phyloP scores from a whole-genome alignment of 1,140 invertebrate genomes.

The Temnothorax curvispinosus region DNA sequence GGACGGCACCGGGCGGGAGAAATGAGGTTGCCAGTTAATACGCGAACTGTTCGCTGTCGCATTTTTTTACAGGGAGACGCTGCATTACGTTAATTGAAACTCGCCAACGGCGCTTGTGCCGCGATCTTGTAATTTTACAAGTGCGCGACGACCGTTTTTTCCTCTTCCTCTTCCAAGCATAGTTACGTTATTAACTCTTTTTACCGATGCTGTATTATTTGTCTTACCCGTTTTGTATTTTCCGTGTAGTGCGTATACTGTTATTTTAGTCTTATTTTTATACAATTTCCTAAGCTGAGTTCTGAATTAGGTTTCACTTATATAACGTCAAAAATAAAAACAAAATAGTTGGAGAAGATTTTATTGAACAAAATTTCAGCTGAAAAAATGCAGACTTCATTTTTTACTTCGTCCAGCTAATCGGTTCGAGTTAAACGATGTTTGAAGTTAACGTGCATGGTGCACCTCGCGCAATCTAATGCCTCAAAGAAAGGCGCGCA shows the following conservation, averaged over 20 bases:
- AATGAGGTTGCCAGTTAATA: constrained; percentile 56
- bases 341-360: background rate
- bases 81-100: constrained; percentile 60
- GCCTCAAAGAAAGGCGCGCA: constrained; percentile 44
- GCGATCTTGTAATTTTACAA: constrained; percentile 52
- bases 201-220: constrained; percentile 17
- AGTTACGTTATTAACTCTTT: constrained; percentile 42
- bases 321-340: background rate
- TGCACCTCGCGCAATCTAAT: background rate
- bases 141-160: constrained; percentile 9
- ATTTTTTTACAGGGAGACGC: constrained; percentile 47
- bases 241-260: background rate
- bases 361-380: background rate
- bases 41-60: constrained; percentile 41
- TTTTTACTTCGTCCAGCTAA: background rate
- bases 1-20: background rate
- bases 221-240: background rate
- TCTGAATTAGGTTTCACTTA: constrained; percentile 28
- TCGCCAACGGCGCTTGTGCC: constrained; percentile 34
- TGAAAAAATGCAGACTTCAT: background rate
- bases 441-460: background rate
- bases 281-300: background rate
- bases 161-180: background rate
- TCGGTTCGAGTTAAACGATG: constrained; percentile 8
- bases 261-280: background rate